Conservation (phyloP, 2,888 invertebrate genomes). For the Melanargia galathea region DNA sequence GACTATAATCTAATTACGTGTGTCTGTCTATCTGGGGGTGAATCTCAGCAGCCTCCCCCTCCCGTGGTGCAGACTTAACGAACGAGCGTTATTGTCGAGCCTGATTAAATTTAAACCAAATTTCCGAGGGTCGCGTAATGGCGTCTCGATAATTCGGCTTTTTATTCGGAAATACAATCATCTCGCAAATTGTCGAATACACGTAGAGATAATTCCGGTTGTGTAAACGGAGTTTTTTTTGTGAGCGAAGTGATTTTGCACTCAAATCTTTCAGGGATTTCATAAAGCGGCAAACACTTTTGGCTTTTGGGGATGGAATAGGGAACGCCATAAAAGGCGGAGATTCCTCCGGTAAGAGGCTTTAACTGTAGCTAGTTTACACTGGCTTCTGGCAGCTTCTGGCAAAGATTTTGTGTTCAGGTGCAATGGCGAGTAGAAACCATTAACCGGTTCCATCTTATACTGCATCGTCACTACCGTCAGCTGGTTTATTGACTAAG, state of each 20-base stretch:
- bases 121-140: constrained; percentile 39
- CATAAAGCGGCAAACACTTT: background rate
- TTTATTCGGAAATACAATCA: constrained; percentile 33
- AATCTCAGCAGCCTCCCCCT: constrained; percentile 35
- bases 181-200: constrained; percentile 34
- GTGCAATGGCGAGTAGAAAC: no score
- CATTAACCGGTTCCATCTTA: no score
- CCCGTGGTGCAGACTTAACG: constrained; percentile 48
- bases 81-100: constrained; percentile 50
- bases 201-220: constrained; percentile 30
- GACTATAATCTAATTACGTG: constrained; percentile 55
- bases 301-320: background rate
- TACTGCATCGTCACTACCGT: no score
- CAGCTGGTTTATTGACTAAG: no score
- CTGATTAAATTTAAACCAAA: constrained; percentile 53
- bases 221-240: constrained; percentile 17
- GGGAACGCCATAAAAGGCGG: no score
- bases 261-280: background rate
- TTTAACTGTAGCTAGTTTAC: no score
- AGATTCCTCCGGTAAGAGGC: no score
- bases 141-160: constrained; percentile 34
- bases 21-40: constrained; percentile 49
- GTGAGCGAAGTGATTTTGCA: constrained; percentile 10
- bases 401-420: no score
- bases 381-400: no score